These are phyloP conservation scores for Lycophotia porphyrea DNA, from an alignment of 2,888 invertebrate species.

Conservation along the genomic window DNA sequence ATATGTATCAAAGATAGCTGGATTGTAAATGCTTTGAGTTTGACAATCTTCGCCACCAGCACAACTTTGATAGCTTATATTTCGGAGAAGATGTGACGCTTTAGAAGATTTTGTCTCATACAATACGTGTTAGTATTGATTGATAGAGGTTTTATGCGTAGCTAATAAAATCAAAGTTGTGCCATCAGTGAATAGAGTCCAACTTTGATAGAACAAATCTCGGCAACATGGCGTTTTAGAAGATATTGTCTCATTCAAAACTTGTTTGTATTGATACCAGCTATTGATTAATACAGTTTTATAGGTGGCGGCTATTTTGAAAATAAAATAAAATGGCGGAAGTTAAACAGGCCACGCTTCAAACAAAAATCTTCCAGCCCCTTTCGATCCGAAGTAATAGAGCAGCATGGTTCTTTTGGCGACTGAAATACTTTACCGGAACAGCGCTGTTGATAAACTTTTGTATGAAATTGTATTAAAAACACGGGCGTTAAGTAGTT, in stretches of 20 bases:
- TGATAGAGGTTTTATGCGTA: no score
- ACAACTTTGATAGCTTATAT: no score
- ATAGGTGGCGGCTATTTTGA: background rate
- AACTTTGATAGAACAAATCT: no score
- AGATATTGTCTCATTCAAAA: background rate
- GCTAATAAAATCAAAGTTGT: no score
- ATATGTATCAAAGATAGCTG: no score
- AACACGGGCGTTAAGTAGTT: background rate
- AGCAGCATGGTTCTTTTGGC: background rate
- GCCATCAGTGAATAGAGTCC: no score
- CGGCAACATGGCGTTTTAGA: background rate
- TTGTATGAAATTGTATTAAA: background rate
- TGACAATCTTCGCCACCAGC: no score
- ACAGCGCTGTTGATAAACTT: background rate
- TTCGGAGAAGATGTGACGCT: no score
- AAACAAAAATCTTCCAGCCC: background rate
- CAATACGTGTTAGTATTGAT: no score
- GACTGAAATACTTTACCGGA: background rate
- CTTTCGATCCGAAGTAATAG: background rate
- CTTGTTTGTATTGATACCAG: background rate
- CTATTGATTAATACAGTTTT: background rate
- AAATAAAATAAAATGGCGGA: background rate
- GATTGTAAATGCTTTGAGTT: no score
- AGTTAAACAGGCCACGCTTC: background rate
- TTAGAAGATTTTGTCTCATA: no score